phyloP scores from a whole-genome alignment of 2,113 vertebrate species.

The Okapia johnstoni region DNA sequence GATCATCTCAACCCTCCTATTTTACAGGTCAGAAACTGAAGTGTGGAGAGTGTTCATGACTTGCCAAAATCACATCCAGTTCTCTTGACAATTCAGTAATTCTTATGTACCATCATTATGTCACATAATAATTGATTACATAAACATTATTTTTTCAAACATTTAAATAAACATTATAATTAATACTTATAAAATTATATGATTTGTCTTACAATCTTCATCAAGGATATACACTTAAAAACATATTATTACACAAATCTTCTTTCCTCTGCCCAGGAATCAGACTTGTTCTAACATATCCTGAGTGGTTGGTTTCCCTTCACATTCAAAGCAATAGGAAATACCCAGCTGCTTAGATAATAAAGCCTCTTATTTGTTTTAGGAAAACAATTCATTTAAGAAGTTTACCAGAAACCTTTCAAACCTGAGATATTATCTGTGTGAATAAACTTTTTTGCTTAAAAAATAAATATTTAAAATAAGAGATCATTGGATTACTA shows the following conservation, averaged over 20 bases:
- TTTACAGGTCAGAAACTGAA: not conserved
- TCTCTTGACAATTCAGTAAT: not conserved
- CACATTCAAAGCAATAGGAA: not conserved
- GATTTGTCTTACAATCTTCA: not conserved
- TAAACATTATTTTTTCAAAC: not conserved
- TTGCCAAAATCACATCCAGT: not conserved
- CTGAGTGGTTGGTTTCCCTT: not conserved
- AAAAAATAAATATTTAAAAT: slow-evolving; percentile 38
- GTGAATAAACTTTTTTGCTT: slow-evolving; percentile 26
- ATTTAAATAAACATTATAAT: not conserved
- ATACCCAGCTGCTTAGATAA: slow-evolving; percentile 20
- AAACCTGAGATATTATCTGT: not conserved
- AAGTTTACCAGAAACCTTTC: slow-evolving; percentile 1
- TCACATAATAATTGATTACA: not conserved
- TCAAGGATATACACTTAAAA: not conserved
- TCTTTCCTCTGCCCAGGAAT: not conserved
- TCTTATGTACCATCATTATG: not conserved
- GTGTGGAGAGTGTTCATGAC: not conserved
- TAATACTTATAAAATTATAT: not conserved
- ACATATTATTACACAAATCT: not conserved
- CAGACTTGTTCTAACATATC: not conserved
- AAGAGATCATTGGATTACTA: not conserved
- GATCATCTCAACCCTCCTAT: not conserved
- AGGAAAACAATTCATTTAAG: slow-evolving; percentile 24
- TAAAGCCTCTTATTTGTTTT: slow-evolving; percentile 7